Base-by-base conservation (phyloP, 2,888 invertebrate species). In the Heliconius sara region DNA sequence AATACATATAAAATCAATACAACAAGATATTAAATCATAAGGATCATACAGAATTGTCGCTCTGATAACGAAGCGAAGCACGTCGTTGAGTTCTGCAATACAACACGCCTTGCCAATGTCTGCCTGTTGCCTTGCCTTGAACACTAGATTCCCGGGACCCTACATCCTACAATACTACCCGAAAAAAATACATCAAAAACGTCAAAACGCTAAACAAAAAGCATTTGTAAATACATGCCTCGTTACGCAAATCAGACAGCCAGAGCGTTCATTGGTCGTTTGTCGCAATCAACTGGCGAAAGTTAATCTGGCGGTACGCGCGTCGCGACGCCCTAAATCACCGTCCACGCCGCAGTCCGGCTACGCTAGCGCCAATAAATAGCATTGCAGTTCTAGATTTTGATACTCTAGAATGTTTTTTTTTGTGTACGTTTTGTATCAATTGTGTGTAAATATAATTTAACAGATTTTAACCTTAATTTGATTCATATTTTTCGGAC, bases 271-370 rank as follows among this genome's bases (percentile, higher is more conserved):
- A 88, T 87, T 89, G 90, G 87, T 89, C 91, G 92, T 94, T 93
- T 91, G 90, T 93, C 89, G 94, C 88, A 90, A 93, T 94, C 93
- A 94, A 91, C 93, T 87, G 87, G 82, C 88, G 88, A 90, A 91
- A 90, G 92, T 91, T 93, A 92, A 93, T 93, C 91, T 91, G 87
- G 85, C 86, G 83, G 83, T 76, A 78, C 83, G 83, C 82, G 90
- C 89, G 92, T 89, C 93, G 91, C 93, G 93, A 90, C 93, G 88
- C 88, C 86, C 91, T 94, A 93, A 93, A 94, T 94, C 92, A 93
- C 91, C 81, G 85, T 25, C 76, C 85, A 85, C 79, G 83, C 84
- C 86, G 86, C 86, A 87, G 84, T 85, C 80, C 83, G 52, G 79
- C 76, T 78, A 67, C 74, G 72, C 19, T 22, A 19, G 19, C 7